Base-by-base conservation (phyloP, 2,113 vertebrate genomes). In the Corythoichthys haematopterus region DNA sequence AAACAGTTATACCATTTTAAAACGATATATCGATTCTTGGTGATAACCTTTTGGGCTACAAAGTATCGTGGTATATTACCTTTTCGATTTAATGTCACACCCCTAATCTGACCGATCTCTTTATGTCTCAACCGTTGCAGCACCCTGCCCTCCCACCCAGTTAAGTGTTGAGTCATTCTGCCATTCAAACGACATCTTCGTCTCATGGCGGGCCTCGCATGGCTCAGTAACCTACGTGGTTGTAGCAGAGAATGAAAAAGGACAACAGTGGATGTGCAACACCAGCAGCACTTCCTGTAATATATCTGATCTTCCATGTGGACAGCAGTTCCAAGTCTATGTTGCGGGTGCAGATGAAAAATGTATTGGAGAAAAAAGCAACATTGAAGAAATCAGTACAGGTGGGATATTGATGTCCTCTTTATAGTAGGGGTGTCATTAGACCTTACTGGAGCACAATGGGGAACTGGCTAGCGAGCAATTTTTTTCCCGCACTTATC, bases 131-230 rank as follows among this genome's bases (percentile, higher is more conserved):
- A 3, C 59, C 68, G 2, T 52, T 46, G 12, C 80, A 92, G 92
- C 86, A 51, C 90, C 91, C 0, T 92, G 92, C 69, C 75, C 87
- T 14, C 91, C 92, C 37, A 84, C 80, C 56, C 36, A 80, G 9
- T 64, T 91, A 47, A 74, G 0, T 2, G 78, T 90, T 9, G 43
- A 69, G 57, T 73, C 85, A 2, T 87, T 86, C 20, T 93, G 93
- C 59, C n/a, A 56, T 6, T 87, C 91, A 0, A 70, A 89, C 67
- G 52, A 80, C 55, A 84, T 88, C 66, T 28, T 62, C 0, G 78
- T 93, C 20, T 87, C 84, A 15, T 93, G 93, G 93, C 38, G 53
- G 28, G 38, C 76, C 12, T 91, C 90, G 0, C 64, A 66, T 56
- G 89, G 89, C 40, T 87, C 90, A 0, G 16, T 71, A 8, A 80